Conservation (phyloP, 30 jellyfish, hydroid and myxozoan species). For the Turritopsis rubra region DNA sequence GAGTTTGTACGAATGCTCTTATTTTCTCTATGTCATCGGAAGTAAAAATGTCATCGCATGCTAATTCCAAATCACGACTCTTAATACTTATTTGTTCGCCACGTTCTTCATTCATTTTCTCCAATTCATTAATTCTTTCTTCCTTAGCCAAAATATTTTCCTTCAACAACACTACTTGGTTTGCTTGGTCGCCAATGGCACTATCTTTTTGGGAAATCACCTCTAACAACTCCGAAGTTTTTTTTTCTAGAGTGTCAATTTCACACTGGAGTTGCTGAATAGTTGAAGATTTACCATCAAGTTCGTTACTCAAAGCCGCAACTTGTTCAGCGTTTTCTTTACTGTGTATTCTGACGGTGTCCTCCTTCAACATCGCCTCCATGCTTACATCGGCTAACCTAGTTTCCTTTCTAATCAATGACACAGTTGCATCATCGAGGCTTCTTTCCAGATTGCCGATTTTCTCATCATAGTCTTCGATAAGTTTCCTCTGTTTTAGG, state of each 20-base stretch:
- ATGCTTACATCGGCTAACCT: constrained; percentile 7
- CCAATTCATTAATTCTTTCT: not conserved
- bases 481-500: not conserved
- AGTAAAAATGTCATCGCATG: not conserved
- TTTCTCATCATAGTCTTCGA: not conserved
- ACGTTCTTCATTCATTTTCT: not conserved
- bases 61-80: not conserved
- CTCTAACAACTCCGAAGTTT: not conserved
- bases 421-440: not conserved
- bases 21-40: not conserved
- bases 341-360: constrained; percentile 3
- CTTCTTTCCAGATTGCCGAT: not conserved
- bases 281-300: not conserved
- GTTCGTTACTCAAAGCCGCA: not conserved
- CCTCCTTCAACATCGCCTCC: constrained; percentile 12
- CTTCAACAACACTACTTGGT: not conserved
- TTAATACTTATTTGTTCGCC: no score
- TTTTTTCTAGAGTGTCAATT: not conserved
- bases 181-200: not conserved
- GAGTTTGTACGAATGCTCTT: not conserved
- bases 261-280: not conserved
- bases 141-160: not conserved
- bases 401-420: constrained; percentile 26
- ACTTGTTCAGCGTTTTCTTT: not conserved
- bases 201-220: not conserved